Base-by-base conservation (phyloP, 2,888 invertebrate genomes). In the Gibbula magus region DNA sequence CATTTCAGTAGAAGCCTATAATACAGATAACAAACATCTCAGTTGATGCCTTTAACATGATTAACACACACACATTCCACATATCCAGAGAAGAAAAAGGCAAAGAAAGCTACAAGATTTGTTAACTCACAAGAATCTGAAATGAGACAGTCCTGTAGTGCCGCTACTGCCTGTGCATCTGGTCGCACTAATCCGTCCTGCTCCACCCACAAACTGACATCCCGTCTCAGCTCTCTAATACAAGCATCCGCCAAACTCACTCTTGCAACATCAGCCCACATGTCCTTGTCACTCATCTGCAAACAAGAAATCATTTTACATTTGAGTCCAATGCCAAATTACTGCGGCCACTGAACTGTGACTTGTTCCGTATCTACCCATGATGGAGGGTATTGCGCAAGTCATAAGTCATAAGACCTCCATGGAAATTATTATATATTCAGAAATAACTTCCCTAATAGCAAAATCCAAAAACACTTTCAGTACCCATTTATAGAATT, bases 221-320 rank as follows among this genome's bases (percentile, higher is more conserved):
- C 80, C 20, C 82, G 74, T 25, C 79, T 32, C 16, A 84, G 25
- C 56, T 83, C 66, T 52, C 78, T 22, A 10, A 81, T 66, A 73
- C 88, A 88, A 51, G 80, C 82, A 45, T 86, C 85, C 18, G 78
- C 61, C 16, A 87, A 74, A 52, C 79, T 83, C 16, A 83, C 79
- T 10, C 84, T 73, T 18, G 82, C 79, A 2, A 83, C 82, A 25
- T 35, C n/a, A 0, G 82, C 82, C 82, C 83, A 83, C 8, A 22
- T 75, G 13, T 61, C 32, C 61, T 83, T 79, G 45, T 84, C 86
- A 0, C 84, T 85, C 74, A 87, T 79, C 87, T 88, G 56, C 52
- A 10, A 56, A 66, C 18, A 56, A 67, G 18, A 29, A 39, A 10
- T n/a, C 1, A n/a, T n/a, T 25, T 20, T 7, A 8, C 3, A 56